phyloP scores from a whole-genome alignment of 1,140 invertebrate species.

The Drosophila melanica region DNA sequence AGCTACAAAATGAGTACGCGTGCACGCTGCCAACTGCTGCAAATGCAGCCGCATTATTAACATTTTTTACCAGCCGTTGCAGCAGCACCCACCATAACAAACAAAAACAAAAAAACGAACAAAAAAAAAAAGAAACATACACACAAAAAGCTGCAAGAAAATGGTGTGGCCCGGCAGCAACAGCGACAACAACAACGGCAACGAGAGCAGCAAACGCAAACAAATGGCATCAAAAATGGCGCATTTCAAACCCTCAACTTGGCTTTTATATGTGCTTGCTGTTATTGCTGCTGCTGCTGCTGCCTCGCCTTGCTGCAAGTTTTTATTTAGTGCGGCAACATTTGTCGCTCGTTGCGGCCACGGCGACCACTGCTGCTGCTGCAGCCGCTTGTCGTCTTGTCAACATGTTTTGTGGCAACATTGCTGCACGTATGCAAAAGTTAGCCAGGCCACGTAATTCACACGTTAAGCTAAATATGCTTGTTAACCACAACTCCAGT shows the following conservation, averaged over 20 bases:
- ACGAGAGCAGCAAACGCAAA: conserved; percentile 50
- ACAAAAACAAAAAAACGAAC: conserved; percentile 21
- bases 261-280: conserved; percentile 13
- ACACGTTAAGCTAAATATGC: conserved; percentile 73
- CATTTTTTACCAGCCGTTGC: conserved; percentile 54
- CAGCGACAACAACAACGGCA: conserved; percentile 27
- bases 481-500: conserved; percentile 42
- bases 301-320: conserved; percentile 52
- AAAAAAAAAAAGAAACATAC: conserved; percentile 2
- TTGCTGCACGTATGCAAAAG: conserved; percentile 80
- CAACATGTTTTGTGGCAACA: conserved; percentile 63
- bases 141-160: conserved; percentile 57
- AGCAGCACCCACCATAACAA: conserved; percentile 48
- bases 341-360: conserved; percentile 30
- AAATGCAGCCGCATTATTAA: conserved; percentile 75
- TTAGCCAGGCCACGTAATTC: conserved; percentile 73
- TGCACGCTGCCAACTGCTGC: conserved; percentile 59
- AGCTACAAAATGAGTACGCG: conserved; percentile 63
- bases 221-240: conserved; percentile 83
- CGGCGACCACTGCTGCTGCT: conserved; percentile 21
- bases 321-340: conserved; percentile 46
- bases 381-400: conserved; percentile 54
- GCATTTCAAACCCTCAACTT: conserved; percentile 66
- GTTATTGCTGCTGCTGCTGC: conserved; percentile 35
- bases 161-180: conserved; percentile 54